These are phyloP conservation scores for Leptodactylus fallax DNA, from an alignment of 2,797 vertebrate genomes.

Conservation along the genomic window DNA sequence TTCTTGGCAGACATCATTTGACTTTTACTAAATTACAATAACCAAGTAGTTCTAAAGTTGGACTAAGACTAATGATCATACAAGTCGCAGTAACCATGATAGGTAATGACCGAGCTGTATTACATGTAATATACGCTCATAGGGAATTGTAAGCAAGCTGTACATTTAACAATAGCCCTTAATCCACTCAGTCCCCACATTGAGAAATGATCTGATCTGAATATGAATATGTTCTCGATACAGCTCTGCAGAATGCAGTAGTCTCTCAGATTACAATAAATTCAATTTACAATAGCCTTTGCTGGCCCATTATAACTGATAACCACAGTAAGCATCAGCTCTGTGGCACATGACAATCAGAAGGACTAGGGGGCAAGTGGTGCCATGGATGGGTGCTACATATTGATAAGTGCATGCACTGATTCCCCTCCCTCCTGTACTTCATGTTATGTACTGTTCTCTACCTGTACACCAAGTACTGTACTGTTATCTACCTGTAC, in stretches of 20 bases:
- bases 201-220: not conserved
- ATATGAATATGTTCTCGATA: not conserved
- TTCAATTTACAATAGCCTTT: not conserved
- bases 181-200: not conserved
- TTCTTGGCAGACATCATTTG: slow-evolving; percentile 35
- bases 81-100: not conserved
- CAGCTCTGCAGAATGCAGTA: not conserved
- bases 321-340: not conserved
- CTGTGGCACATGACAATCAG: not conserved
- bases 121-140: not conserved
- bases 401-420: not conserved
- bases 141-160: not conserved
- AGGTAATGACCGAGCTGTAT: not conserved
- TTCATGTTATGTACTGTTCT: no score
- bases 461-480: not conserved
- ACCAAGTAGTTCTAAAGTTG: slow-evolving; percentile 16
- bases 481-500: not conserved
- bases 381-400: not conserved
- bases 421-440: no score
- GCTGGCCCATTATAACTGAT: not conserved
- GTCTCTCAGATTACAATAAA: not conserved
- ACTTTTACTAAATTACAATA: slow-evolving; percentile 36
- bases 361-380: not conserved
- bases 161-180: not conserved
- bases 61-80: slow-evolving; percentile 2